phyloP scores from a whole-genome alignment of 2,113 vertebrate species.

The Apus apus region DNA sequence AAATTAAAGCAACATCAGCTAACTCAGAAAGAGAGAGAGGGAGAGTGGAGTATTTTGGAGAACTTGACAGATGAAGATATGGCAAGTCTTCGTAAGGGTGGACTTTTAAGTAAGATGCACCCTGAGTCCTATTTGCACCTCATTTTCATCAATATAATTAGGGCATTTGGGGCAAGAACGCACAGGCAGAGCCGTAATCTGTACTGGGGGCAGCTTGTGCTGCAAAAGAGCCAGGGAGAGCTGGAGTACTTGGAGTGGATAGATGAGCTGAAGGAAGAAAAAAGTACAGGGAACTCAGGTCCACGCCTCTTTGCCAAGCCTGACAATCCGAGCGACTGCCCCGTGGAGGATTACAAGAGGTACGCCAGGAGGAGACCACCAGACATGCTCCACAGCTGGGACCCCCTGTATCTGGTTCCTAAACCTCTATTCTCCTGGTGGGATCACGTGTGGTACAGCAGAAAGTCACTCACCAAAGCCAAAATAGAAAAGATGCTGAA shows the following conservation, averaged over 20 bases:
- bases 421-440: neutral
- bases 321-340: neutral
- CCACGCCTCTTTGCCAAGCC: neutral
- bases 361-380: neutral
- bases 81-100: neutral
- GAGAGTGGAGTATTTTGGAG: neutral
- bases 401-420: conserved; percentile 35
- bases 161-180: neutral
- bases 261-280: neutral
- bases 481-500: neutral
- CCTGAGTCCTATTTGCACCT: conserved; percentile 14
- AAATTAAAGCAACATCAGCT: neutral
- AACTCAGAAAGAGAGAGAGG: neutral
- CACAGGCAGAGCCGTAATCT: neutral
- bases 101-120: neutral
- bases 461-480: neutral
- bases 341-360: neutral
- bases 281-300: accelerated
- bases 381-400: neutral
- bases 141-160: neutral
- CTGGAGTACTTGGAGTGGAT: conserved; percentile 58
- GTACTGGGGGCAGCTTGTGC: conserved; percentile 54
- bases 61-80: neutral
- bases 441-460: conserved; percentile 47
- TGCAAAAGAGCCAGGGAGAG: neutral